These are phyloP conservation scores for Galeopsomyia nigrocyanea DNA, from an alignment of 2,888 invertebrate species.

Conservation along the genomic window DNA sequence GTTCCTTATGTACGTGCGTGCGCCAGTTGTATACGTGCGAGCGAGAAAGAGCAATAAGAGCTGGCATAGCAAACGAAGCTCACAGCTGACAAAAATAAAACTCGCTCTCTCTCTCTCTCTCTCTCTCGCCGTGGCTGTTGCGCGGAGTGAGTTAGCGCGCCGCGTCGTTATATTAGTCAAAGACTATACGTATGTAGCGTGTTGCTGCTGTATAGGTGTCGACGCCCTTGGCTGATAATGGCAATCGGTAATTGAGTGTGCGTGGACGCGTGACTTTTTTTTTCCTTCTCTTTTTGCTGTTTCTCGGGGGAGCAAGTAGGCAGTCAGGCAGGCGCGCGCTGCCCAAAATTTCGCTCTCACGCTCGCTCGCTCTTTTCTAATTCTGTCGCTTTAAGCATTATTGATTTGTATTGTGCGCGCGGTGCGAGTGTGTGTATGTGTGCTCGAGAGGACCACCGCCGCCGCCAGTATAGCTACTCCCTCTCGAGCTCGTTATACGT, in stretches of 20 bases:
- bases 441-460: neutral
- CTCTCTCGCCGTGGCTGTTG: no score
- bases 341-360: constrained; percentile 19
- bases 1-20: no score
- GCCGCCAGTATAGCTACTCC: neutral
- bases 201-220: neutral
- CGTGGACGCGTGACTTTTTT: no score
- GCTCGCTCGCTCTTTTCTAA: constrained; percentile 19
- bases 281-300: no score
- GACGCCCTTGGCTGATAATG: neutral
- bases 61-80: neutral
- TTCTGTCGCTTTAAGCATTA: constrained; percentile 45
- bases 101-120: neutral
- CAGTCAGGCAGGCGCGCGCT: neutral
- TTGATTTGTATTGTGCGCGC: constrained; percentile 43
- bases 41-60: neutral
- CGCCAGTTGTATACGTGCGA: no score
- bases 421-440: constrained; percentile 1
- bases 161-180: neutral
- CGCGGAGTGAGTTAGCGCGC: neutral
- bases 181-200: constrained; percentile 4
- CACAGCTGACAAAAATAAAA: constrained; percentile 31
- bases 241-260: no score
- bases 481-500: constrained; percentile 7
- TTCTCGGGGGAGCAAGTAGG: no score